Base-by-base conservation (phyloP, 2,113 vertebrate genomes). In the Panthera uncia region DNA sequence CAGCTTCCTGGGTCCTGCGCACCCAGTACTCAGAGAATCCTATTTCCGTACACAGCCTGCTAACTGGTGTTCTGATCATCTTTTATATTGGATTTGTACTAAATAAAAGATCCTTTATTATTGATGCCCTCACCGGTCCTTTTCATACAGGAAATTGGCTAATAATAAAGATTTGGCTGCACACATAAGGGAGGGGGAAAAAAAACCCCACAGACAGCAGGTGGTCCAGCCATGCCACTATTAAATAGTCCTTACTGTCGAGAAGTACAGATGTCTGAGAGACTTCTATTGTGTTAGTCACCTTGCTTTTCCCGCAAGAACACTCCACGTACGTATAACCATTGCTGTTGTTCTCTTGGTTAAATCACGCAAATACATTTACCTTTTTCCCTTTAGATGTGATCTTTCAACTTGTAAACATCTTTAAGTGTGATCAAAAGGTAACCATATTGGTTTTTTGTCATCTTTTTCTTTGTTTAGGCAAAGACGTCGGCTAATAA, bases 121-220 rank as follows among this genome's bases (percentile, higher is more conserved):
- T 63, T 29, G 27, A 78, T 86, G 29, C 7, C 4, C 13, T 95
- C 76, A 33, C 36, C 45, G 74, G 55, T 86, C 1, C 10, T 79
- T 97, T 91, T 78, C 63, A 96, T 86, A 87, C 16, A 86, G 57
- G 61, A 93, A 94, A 93, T 31, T 76, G 71, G 8, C 36, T 89
- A 85, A 79, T n/a, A 73, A 41, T 82, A 82, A 95, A 89, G 21
- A 89, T 71, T 41, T 69, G 21, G 16, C 29, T 85, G 45, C 83
- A 80, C 33, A 97, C 80, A 55, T 7, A 3, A 10, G 1, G 12
- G 33, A 2, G 4, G 12, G 27, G 14, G 1, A 1, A 1, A 27
- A 21, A 36, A 18, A 50, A 8, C 38, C 45, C 2, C 7, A 5
- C 4, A 73, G 23, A 89, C n/a, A 55, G 55, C 45, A 74, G 15